These are phyloP conservation scores for Gymnoscopelus braueri DNA, from an alignment of 2,797 vertebrate species.

Conservation along the genomic window DNA sequence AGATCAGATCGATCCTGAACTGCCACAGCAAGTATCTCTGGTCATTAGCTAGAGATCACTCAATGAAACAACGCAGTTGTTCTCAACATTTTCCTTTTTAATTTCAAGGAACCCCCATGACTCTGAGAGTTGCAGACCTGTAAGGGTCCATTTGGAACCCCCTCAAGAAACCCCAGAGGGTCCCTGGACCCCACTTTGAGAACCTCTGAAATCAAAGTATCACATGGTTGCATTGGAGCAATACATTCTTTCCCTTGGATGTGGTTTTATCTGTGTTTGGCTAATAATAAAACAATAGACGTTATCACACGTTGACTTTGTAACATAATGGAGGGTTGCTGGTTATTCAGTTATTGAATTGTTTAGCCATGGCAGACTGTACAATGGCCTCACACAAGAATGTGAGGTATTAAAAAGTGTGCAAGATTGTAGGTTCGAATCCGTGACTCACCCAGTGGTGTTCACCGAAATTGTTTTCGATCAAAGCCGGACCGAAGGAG, in stretches of 20 bases:
- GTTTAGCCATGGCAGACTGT: conserved; percentile 44
- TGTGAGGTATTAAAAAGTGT: neutral
- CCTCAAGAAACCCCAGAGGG: no score
- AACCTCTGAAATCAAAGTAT: no score
- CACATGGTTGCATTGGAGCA: no score
- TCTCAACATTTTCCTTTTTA: no score
- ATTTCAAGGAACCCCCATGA: no score
- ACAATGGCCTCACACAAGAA: conserved; percentile 3
- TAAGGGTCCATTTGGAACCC: no score
- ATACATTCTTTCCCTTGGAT: conserved; percentile 9
- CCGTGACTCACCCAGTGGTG: conserved; percentile 91
- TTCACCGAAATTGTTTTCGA: conserved; percentile 81
- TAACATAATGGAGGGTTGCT: conserved; percentile 18
- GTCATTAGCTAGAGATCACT: no score
- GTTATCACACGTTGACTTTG: conserved; percentile 56
- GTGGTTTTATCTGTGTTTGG: conserved; percentile 11
- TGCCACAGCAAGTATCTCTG: no score
- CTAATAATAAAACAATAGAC: conserved; percentile 40
- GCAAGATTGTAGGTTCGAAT: neutral
- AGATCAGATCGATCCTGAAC: no score
- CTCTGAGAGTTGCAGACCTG: no score
- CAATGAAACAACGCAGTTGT: no score
- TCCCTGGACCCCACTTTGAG: no score
- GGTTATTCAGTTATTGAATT: conserved; percentile 36
- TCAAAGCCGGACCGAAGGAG: conserved; percentile 92